Conservation (phyloP, 2,888 invertebrate species). For the Agriopis leucophaearia region DNA sequence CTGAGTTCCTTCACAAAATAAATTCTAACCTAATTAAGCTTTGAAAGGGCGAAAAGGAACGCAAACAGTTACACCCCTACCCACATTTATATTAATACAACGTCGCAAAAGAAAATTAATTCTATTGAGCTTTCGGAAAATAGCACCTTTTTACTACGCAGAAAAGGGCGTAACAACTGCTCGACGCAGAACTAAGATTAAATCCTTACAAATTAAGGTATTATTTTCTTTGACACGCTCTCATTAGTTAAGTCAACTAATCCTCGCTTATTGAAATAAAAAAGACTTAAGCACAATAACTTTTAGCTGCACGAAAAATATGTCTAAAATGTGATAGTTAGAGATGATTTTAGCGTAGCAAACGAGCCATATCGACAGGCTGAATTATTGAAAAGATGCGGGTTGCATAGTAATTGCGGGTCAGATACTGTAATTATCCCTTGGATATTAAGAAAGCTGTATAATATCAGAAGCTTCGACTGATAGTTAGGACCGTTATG, state of each 20-base stretch:
- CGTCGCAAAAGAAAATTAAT: slow-evolving; percentile 47
- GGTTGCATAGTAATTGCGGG: slow-evolving; percentile 52
- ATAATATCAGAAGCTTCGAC: slow-evolving; percentile 35
- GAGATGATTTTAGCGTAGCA: slow-evolving; percentile 20
- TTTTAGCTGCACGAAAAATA: background rate
- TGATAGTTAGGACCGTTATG: slow-evolving; percentile 24
- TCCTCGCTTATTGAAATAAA: slow-evolving; percentile 12
- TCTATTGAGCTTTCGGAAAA: slow-evolving; percentile 39
- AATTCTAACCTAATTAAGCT: slow-evolving; percentile 34
- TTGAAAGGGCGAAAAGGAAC: slow-evolving; percentile 29
- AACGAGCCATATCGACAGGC: slow-evolving; percentile 30
- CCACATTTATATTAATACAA: slow-evolving; percentile 45
- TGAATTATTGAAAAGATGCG: slow-evolving; percentile 41
- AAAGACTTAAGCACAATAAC: slow-evolving; percentile 17
- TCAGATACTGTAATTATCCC: slow-evolving; percentile 48
- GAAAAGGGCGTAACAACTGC: slow-evolving; percentile 31
- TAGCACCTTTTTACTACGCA: slow-evolving; percentile 21
- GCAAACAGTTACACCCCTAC: slow-evolving; percentile 32
- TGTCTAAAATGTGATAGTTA: slow-evolving; percentile 2
- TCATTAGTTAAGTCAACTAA: slow-evolving; percentile 44
- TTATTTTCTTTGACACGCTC: slow-evolving; percentile 44
- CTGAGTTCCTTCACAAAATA: slow-evolving; percentile 27
- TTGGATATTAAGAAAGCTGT: slow-evolving; percentile 45
- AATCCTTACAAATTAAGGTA: slow-evolving; percentile 35
- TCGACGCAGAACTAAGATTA: slow-evolving; percentile 29